Percentiles rank a stretch among this genome's conserved stretches.
Evolutionary conservation across 2,113 vertebrate genomes (phyloP).

Genomic region (Psettodes erumei): DNA sequence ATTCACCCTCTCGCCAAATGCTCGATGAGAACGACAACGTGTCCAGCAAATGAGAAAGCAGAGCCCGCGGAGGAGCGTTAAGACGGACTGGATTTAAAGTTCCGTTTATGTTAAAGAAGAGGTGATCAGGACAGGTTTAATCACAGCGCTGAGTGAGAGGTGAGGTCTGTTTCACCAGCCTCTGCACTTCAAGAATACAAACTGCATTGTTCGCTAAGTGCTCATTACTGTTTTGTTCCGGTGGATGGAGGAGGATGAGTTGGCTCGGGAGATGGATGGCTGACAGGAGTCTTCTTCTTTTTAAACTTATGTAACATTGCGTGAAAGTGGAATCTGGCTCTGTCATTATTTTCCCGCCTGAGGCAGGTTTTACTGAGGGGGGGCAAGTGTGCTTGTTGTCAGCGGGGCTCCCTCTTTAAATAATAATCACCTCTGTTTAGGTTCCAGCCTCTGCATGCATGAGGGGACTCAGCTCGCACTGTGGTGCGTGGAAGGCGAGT

Average conservation of each 20-base stretch:
- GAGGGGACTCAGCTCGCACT: not conserved
- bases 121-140: not conserved
- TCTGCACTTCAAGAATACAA: no score
- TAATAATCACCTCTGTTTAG: slow-evolving; percentile 15
- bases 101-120: not conserved
- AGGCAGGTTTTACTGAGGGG: slow-evolving; percentile 9
- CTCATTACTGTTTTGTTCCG: not conserved
- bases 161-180: no score
- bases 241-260: not conserved
- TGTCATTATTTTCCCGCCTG: not conserved
- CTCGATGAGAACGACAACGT: not conserved
- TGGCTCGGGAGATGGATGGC: not conserved
- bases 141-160: not conserved
- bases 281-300: not conserved
- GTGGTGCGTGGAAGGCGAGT: slow-evolving; percentile 11
- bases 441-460: not conserved
- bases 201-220: not conserved
- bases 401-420: slow-evolving; percentile 34
- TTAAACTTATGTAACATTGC: not conserved
- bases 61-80: no score
- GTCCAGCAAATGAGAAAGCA: not conserved
- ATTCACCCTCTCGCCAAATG: not conserved
- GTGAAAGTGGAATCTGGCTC: not conserved
- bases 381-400: not conserved
- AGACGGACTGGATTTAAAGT: no score